These are phyloP conservation scores for Astropecten irregularis DNA, from an alignment of 53 echinoderm and acorn worm genomes.

Conservation along the genomic window DNA sequence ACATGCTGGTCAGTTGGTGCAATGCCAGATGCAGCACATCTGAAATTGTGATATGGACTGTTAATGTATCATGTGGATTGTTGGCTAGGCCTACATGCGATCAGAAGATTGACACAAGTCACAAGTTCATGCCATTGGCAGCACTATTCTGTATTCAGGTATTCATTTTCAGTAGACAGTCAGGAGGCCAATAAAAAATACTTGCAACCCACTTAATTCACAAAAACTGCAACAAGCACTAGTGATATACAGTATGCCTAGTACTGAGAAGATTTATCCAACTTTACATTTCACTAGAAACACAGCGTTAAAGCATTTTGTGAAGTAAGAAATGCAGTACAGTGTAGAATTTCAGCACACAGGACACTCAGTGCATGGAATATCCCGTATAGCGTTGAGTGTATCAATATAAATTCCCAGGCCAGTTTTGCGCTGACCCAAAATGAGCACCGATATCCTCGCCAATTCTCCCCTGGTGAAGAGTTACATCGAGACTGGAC, in stretches of 20 bases:
- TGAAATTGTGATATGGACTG: background rate
- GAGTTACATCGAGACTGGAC: conserved; percentile 30
- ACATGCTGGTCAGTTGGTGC: background rate
- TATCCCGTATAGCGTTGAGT: background rate
- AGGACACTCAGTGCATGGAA: background rate
- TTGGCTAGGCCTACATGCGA: background rate
- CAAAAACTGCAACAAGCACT: no score
- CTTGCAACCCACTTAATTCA: no score
- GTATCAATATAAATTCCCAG: conserved; percentile 15
- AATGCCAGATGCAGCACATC: background rate
- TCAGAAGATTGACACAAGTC: background rate
- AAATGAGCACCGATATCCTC: background rate
- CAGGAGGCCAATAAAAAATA: no score
- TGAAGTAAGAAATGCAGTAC: background rate
- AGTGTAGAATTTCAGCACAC: background rate
- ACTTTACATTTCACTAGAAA: no score
- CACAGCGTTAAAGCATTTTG: no score
- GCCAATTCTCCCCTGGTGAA: background rate
- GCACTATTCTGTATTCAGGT: background rate
- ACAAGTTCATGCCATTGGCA: background rate
- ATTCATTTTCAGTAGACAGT: no score
- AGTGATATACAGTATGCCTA: no score
- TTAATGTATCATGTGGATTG: background rate
- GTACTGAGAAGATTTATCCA: no score
- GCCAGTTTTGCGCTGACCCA: conserved; percentile 15